These are phyloP conservation scores for Meriones psammophilus DNA, from an alignment of 2,797 vertebrate genomes.

Conservation along the genomic window DNA sequence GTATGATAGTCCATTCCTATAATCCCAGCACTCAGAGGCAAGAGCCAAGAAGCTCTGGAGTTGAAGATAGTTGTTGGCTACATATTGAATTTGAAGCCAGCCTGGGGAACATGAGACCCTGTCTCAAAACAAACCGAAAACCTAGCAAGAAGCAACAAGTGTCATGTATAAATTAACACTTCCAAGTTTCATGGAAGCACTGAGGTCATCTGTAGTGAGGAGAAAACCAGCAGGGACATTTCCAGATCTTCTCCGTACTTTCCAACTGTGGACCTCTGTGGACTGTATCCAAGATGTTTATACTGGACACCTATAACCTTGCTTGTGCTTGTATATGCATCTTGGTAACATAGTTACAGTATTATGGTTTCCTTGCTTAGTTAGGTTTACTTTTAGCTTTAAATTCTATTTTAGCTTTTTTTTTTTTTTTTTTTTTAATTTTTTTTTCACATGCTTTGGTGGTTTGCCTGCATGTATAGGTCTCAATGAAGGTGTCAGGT, in stretches of 20 bases:
- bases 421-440: neutral
- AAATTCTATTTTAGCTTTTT: neutral
- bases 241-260: constrained; percentile 44
- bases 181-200: neutral
- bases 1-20: neutral
- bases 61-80: neutral
- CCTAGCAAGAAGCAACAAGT: constrained; percentile 23
- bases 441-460: neutral
- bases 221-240: constrained; percentile 17
- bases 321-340: constrained; percentile 39
- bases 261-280: neutral
- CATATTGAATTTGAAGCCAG: neutral
- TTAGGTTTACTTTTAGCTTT: constrained; percentile 9
- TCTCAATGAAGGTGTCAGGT: too few relatives aligned
- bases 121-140: neutral
- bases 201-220: constrained; percentile 23
- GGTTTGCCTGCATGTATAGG: too few relatives aligned
- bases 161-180: constrained; percentile 39
- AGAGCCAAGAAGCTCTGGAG: neutral
- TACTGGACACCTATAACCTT: neutral
- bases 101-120: neutral
- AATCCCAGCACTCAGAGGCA: neutral
- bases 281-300: neutral
- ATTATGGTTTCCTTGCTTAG: constrained; percentile 35
- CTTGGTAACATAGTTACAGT: neutral